A percentile compares a stretch with the other conserved stretches of the same genome.
Conservation (phyloP, 1,140 invertebrate genomes). For the Heliconius melpomene region DNA sequence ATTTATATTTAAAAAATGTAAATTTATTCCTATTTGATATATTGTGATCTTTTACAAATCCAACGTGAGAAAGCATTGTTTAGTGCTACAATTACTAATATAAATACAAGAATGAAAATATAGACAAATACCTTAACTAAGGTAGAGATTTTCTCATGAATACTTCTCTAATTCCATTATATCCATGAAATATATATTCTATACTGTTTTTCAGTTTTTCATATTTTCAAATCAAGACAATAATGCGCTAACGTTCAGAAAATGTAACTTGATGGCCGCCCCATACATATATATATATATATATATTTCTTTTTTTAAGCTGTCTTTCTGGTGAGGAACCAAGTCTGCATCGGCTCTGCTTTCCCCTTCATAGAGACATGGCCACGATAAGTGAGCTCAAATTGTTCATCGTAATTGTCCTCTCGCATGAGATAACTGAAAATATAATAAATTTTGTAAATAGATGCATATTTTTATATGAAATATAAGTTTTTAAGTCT, state of each 20-base stretch:
- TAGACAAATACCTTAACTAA: background rate
- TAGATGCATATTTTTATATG: too few relatives aligned
- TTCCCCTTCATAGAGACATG: conserved; percentile 98
- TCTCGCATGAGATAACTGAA: conserved; percentile 90
- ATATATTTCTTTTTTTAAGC: conserved; percentile 8
- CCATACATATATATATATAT: too few relatives aligned
- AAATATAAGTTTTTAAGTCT: too few relatives aligned
- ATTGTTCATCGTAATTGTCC: conserved; percentile 93
- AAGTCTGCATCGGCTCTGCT: conserved; percentile 96
- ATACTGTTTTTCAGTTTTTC: too few relatives aligned
- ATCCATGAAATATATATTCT: background rate
- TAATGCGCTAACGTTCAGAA: background rate
- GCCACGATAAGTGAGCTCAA: conserved; percentile 93
- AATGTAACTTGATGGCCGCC: background rate
- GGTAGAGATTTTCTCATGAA: background rate
- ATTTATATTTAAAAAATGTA: too few relatives aligned
- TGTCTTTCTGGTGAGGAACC: conserved; percentile 89
- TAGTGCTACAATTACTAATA: background rate
- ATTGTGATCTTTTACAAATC: too few relatives aligned
- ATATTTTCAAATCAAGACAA: too few relatives aligned
- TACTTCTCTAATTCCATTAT: background rate
- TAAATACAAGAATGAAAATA: background rate
- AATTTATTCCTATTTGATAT: too few relatives aligned
- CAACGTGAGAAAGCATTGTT: background rate
- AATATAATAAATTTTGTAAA: conserved; percentile 48